A percentile compares a stretch with the other conserved stretches of the same genome.
phyloP scores from a whole-genome alignment of 2,888 invertebrate species.

The Axea sp. region DNA sequence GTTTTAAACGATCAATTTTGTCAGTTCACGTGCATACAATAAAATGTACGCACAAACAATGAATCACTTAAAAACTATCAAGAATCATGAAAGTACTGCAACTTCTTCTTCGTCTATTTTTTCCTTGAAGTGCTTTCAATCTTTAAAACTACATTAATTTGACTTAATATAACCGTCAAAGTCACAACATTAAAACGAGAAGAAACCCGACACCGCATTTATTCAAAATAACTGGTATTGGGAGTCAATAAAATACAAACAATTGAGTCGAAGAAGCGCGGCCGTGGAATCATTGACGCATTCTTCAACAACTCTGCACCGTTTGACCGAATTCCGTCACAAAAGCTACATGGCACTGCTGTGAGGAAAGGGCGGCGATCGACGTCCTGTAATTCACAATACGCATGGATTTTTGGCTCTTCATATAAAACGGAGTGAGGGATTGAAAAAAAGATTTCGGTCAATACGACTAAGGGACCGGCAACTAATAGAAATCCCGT shows the following conservation, averaged over 20 bases:
- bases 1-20: too few species aligned
- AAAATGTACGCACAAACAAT: too few species aligned
- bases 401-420: constrained; percentile 48
- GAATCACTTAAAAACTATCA: too few species aligned
- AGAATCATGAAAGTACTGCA: too few species aligned
- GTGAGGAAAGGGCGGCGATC: constrained; percentile 63
- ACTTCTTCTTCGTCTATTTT: too few species aligned
- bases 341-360: constrained; percentile 48
- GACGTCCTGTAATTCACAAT: constrained; percentile 53
- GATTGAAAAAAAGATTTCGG: constrained; percentile 34
- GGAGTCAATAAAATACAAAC: constrained; percentile 52
- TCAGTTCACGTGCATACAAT: too few species aligned
- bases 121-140: not conserved
- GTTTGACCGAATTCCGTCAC: constrained; percentile 57
- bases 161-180: constrained; percentile 54
- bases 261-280: constrained; percentile 42
- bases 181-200: constrained; percentile 23
- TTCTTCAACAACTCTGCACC: constrained; percentile 51
- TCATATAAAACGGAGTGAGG: constrained; percentile 34
- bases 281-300: constrained; percentile 54
- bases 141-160: constrained; percentile 27
- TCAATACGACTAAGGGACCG: constrained; percentile 32
- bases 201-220: constrained; percentile 33
- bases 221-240: constrained; percentile 46
- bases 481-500: constrained; percentile 58